phyloP scores from a whole-genome alignment of 2,797 vertebrate genomes.

The Hephaestus fuliginosus region DNA sequence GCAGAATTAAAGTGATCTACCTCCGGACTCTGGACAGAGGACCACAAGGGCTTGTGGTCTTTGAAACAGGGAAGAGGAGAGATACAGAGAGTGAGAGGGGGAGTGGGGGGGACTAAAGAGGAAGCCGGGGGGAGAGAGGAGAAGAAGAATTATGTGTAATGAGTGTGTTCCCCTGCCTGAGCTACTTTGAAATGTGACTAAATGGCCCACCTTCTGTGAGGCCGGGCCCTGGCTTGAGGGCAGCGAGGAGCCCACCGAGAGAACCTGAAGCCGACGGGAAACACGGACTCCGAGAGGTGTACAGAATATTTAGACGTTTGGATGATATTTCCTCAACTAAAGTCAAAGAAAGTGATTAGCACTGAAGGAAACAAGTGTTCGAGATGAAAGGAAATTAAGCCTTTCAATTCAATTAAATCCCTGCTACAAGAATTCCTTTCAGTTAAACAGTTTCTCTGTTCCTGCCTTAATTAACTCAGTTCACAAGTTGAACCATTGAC shows the following conservation, averaged over 20 bases:
- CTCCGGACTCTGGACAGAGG: constrained; percentile 77
- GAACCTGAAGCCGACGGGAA: constrained; percentile 40
- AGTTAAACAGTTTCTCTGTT: constrained; percentile 24
- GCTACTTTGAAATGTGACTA: constrained; percentile 86
- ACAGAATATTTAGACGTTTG: constrained; percentile 22
- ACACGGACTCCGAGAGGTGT: constrained; percentile 2
- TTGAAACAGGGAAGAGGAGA: constrained; percentile 65
- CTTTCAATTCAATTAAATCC: constrained; percentile 35
- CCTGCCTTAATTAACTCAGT: constrained; percentile 25
- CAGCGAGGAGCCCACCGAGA: constrained; percentile 44
- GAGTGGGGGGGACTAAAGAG: constrained; percentile 35
- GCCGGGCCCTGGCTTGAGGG: constrained; percentile 54
- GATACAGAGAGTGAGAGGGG: constrained; percentile 50
- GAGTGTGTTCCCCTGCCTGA: constrained; percentile 77
- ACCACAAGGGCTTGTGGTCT: constrained; percentile 68
- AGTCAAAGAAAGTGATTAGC: constrained; percentile 36
- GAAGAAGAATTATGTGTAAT: constrained; percentile 81
- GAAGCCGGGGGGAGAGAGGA: constrained; percentile 49
- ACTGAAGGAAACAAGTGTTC: constrained; percentile 21
- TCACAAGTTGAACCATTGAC: constrained; percentile 5
- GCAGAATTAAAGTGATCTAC: constrained; percentile 92
- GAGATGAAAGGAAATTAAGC: constrained; percentile 48
- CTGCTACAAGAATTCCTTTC: constrained; percentile 7
- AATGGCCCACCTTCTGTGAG: constrained; percentile 79
- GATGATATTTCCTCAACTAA: constrained; percentile 17